These are phyloP conservation scores for Bradypodion ventrale DNA, from an alignment of 2,797 vertebrate species.

Conservation along the genomic window DNA sequence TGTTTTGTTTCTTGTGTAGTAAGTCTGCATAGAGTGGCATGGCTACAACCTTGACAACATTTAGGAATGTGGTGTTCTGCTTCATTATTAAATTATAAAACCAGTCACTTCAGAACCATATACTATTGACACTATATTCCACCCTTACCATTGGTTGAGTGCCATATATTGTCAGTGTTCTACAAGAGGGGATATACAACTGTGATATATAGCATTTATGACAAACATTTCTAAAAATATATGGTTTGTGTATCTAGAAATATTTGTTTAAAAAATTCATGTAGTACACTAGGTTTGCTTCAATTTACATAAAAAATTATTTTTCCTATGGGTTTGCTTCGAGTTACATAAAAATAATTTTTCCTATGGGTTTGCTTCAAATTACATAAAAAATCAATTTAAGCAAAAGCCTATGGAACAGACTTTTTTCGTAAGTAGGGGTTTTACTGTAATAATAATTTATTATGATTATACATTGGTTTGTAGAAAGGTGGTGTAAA, in stretches of 20 bases:
- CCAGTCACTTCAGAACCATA: neutral
- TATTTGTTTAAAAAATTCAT: slow-evolving; percentile 15
- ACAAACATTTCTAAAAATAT: neutral
- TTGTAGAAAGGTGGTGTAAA: slow-evolving; percentile 50
- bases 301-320: slow-evolving; percentile 33
- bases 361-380: no score
- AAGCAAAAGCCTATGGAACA: no score
- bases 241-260: neutral
- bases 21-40: no score
- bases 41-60: no score
- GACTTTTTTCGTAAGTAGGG: no score
- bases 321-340: no score
- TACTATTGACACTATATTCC: slow-evolving; percentile 40
- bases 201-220: slow-evolving; percentile 39
- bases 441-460: slow-evolving; percentile 71
- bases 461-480: slow-evolving; percentile 65
- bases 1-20: no score
- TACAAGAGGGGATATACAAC: slow-evolving; percentile 20
- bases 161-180: slow-evolving; percentile 43
- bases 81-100: neutral
- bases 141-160: slow-evolving; percentile 32
- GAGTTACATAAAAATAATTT: no score
- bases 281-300: neutral
- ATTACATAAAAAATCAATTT: no score
- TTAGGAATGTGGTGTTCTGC: neutral